Percentiles rank a stretch among this genome's conserved stretches.
Evolutionary conservation across 2,888 invertebrate species (phyloP).

Genomic region (Halocaridina rubra): DNA sequence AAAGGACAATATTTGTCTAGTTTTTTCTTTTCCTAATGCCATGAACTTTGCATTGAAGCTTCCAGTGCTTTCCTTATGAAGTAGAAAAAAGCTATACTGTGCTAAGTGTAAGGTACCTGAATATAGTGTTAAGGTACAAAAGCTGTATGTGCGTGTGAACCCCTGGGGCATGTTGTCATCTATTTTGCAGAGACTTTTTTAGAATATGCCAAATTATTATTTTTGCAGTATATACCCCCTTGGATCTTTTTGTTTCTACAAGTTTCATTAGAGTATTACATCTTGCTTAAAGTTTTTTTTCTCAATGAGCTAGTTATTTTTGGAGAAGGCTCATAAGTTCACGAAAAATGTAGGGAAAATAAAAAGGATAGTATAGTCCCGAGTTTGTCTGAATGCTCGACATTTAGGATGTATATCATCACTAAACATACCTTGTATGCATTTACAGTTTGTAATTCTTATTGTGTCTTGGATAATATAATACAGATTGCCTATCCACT

Average conservation of each 20-base stretch:
- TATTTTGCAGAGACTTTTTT: too few relatives aligned
- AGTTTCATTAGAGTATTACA: too few relatives aligned
- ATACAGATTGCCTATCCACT: conserved; percentile 35
- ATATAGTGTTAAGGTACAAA: conserved; percentile 51
- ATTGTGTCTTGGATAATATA: conserved; percentile 35
- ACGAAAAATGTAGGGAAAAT: too few relatives aligned
- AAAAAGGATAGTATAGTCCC: too few relatives aligned
- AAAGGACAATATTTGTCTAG: neutral
- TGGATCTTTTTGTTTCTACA: too few relatives aligned
- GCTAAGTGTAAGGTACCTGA: conserved; percentile 58
- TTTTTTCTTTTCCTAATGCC: neutral
- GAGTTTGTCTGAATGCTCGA: conserved; percentile 29
- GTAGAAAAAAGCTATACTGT: conserved; percentile 45
- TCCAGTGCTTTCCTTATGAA: conserved; percentile 13
- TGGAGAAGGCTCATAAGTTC: too few relatives aligned
- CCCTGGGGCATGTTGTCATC: conserved; percentile 16
- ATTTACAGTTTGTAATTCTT: conserved; percentile 43
- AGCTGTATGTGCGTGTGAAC: conserved; percentile 39
- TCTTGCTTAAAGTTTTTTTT: too few relatives aligned
- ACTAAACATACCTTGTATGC: conserved; percentile 51
- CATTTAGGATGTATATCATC: conserved; percentile 50
- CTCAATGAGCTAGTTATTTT: too few relatives aligned
- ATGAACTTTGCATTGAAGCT: neutral
- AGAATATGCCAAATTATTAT: too few relatives aligned
- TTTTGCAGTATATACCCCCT: neutral